phyloP scores from a whole-genome alignment of 2,797 vertebrate species.

The Xenentodon cancila region DNA sequence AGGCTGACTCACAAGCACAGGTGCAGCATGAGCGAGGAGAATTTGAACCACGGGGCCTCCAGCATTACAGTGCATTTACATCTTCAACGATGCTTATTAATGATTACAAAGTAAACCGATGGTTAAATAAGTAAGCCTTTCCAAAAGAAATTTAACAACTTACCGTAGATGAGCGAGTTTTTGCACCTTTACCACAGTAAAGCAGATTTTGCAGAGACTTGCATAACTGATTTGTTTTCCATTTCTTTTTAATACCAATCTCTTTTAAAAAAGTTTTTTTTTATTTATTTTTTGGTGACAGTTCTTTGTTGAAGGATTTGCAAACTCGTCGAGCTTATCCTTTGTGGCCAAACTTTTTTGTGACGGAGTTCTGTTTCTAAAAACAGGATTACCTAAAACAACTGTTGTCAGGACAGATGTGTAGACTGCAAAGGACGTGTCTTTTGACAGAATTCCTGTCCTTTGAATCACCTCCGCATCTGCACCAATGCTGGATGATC shows the following conservation, averaged over 20 bases:
- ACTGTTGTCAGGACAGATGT: conserved; percentile 77
- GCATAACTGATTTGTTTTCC: no score
- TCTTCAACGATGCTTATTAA: conserved; percentile 8
- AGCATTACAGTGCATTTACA: conserved; percentile 15
- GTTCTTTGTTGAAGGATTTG: conserved; percentile 51
- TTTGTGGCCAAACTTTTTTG: conserved; percentile 53
- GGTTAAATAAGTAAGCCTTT: no score
- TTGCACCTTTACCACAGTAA: no score
- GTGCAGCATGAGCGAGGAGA: conserved; percentile 66
- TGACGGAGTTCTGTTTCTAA: conserved; percentile 66
- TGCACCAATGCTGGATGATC: conserved; percentile 10
- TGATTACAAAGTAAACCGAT: conserved; percentile 19
- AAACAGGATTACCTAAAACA: conserved; percentile 74
- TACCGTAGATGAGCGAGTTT: no score
- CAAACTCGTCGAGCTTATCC: conserved; percentile 67
- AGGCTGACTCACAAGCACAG: conserved; percentile 72
- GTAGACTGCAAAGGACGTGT: conserved; percentile 58
- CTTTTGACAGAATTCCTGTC: conserved; percentile 42
- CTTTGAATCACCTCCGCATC: conserved; percentile 44
- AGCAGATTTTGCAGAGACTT: conserved; percentile 3
- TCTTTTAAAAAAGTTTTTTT: no score
- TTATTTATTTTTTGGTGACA: no score
- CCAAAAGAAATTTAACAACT: no score
- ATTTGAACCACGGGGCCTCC: conserved; percentile 21
- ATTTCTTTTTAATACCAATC: no score